Conservation (phyloP, 2,797 vertebrate genomes). For the Linurgus olivaceus region DNA sequence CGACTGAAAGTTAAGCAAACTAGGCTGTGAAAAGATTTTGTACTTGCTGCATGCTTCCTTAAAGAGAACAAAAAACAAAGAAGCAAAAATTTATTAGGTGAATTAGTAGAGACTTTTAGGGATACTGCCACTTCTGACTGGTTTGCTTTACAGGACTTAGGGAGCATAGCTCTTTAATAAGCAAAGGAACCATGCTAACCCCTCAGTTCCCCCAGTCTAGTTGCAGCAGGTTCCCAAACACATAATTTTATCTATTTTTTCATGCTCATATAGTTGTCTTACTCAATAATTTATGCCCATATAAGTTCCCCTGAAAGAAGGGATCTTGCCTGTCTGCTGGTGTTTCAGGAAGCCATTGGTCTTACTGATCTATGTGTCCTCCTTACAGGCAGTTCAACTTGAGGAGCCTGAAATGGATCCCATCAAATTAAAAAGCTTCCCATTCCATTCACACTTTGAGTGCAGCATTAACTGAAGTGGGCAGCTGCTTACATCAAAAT, state of each 20-base stretch:
- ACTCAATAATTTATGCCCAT: neutral
- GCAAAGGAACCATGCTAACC: neutral
- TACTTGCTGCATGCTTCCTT: neutral
- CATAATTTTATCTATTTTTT: neutral
- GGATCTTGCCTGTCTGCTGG: neutral
- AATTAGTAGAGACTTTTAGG: neutral
- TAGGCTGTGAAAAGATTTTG: neutral
- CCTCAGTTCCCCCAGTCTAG: neutral
- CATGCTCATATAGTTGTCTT: neutral
- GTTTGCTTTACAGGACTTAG: neutral
- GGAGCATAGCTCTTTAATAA: neutral
- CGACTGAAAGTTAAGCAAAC: neutral
- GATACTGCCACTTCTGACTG: neutral
- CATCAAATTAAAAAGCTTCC: conserved; percentile 20
- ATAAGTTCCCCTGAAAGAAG: neutral
- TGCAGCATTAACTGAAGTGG: conserved; percentile 39
- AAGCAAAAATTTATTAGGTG: neutral
- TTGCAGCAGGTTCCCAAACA: neutral
- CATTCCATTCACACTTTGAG: neutral
- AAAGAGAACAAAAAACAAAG: neutral
- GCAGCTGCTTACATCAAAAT: conserved; percentile 55
- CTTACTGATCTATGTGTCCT: neutral
- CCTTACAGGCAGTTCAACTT: neutral
- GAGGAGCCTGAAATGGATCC: neutral
- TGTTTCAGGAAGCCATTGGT: neutral